These are phyloP conservation scores for Polyommatus iphigenia DNA, from an alignment of 2,888 invertebrate species.

Conservation along the genomic window DNA sequence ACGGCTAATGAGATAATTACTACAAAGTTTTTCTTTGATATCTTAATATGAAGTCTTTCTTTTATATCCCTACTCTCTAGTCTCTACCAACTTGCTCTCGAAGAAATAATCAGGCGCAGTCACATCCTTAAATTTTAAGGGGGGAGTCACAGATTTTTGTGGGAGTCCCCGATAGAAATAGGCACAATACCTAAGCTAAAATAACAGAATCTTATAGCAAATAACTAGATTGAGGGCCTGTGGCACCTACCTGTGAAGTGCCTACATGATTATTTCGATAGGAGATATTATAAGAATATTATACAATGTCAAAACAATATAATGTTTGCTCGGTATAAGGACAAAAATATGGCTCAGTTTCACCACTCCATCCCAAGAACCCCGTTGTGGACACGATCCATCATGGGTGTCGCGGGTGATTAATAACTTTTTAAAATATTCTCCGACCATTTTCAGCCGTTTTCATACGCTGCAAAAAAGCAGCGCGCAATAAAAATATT, in stretches of 20 bases:
- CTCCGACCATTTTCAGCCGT: background rate
- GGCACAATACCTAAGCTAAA: no score
- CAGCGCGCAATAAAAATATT: background rate
- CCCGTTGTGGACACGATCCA: constrained; percentile 19
- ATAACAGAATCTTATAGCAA: no score
- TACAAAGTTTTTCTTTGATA: no score
- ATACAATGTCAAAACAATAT: constrained; percentile 2
- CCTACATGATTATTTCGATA: background rate
- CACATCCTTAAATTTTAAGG: no score
- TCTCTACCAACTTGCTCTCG: no score
- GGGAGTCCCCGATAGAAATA: no score
- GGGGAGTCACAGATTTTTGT: no score
- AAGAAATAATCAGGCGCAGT: no score
- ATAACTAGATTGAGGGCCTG: no score
- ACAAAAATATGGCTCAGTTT: background rate
- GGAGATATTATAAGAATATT: background rate
- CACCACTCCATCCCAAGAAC: constrained; percentile 1
- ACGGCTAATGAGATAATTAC: no score
- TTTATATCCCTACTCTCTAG: no score
- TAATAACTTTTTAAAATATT: constrained; percentile 27
- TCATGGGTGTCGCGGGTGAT: constrained; percentile 19
- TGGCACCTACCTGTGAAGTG: background rate
- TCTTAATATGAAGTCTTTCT: no score
- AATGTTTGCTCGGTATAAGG: background rate
- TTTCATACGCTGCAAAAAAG: background rate